phyloP scores from a whole-genome alignment of 35 echinoderm and acorn worm genomes.

The Ptychodera flava region DNA sequence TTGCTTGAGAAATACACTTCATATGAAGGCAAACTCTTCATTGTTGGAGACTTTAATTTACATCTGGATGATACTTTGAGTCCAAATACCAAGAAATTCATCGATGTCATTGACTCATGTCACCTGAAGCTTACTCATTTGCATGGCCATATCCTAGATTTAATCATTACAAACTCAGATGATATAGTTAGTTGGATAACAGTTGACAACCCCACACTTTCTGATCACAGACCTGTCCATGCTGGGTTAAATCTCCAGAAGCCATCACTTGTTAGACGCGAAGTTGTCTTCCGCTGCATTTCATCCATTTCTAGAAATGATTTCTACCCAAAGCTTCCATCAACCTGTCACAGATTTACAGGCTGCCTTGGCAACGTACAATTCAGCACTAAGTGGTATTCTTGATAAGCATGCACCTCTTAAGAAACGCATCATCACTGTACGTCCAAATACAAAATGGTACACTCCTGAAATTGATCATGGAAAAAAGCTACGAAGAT shows the following conservation, averaged over 20 bases:
- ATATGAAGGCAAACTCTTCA: not conserved
- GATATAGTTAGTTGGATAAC: not conserved
- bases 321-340: not conserved
- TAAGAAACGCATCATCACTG: not conserved
- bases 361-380: not conserved
- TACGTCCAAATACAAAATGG: conserved; percentile 2
- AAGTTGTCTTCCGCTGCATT: not conserved
- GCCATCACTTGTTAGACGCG: not conserved
- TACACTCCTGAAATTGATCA: conserved; percentile 12
- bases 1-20: not conserved
- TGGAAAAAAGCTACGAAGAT: conserved; percentile 15
- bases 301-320: conserved; percentile 1
- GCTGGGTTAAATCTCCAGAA: conserved; percentile 3
- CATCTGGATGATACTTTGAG: no score
- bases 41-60: not conserved
- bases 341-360: conserved; percentile 9
- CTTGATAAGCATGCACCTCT: conserved; percentile 24
- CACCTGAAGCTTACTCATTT: conserved; percentile 18
- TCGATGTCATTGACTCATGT: no score
- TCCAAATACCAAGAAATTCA: no score
- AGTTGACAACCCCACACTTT: conserved; percentile 9
- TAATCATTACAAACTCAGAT: conserved; percentile 5
- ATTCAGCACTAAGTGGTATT: not conserved
- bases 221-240: conserved; percentile 3
- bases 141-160: conserved; percentile 3